A percentile compares a stretch with the other conserved stretches of the same genome.
Evolutionary conservation across 53 echinoderm and acorn worm species (phyloP).

Genomic region (Luidia sarsii): DNA sequence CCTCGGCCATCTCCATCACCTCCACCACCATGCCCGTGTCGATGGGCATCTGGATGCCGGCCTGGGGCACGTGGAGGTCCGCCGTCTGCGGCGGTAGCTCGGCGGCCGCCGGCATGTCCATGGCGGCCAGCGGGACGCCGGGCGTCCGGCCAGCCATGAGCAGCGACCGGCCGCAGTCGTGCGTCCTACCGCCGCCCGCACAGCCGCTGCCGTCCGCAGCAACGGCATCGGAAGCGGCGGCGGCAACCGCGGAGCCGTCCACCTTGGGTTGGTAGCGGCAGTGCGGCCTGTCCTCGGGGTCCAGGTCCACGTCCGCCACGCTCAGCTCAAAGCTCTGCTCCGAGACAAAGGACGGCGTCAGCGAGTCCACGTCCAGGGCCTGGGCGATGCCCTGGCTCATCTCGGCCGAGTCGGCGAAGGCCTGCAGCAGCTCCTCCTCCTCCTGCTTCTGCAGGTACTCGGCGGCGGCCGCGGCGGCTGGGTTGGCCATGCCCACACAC

Average conservation of each 20-base stretch:
- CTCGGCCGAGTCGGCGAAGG: conserved; percentile 35
- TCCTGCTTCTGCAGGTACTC: conserved; percentile 50
- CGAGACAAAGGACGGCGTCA: conserved; percentile 45
- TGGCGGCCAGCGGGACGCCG: conserved; percentile 25
- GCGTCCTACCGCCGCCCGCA: conserved; percentile 16
- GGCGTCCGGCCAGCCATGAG: conserved; percentile 40
- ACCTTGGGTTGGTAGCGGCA: conserved; percentile 24
- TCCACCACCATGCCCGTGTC: conserved; percentile 97
- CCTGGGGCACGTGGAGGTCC: conserved; percentile 9
- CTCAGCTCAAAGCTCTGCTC: conserved; percentile 50
- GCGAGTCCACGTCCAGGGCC: conserved; percentile 49
- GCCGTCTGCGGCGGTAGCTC: conserved; percentile 11
- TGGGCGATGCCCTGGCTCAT: conserved; percentile 30
- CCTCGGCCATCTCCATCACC: conserved; percentile 83
- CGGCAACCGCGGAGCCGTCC: not conserved
- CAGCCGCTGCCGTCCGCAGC: not conserved
- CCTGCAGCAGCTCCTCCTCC: conserved; percentile 53
- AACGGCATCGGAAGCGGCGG: not conserved
- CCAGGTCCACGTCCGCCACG: conserved; percentile 34
- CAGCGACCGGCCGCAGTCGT: conserved; percentile 23
- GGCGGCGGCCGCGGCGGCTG: conserved; percentile 20
- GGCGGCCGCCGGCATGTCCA: conserved; percentile 18
- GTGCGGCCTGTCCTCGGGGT: conserved; percentile 36
- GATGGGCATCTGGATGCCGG: conserved; percentile 70
- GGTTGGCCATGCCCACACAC: conserved; percentile 18